Conservation (phyloP, 2,113 vertebrate genomes). For the Oreochromis niloticus region DNA sequence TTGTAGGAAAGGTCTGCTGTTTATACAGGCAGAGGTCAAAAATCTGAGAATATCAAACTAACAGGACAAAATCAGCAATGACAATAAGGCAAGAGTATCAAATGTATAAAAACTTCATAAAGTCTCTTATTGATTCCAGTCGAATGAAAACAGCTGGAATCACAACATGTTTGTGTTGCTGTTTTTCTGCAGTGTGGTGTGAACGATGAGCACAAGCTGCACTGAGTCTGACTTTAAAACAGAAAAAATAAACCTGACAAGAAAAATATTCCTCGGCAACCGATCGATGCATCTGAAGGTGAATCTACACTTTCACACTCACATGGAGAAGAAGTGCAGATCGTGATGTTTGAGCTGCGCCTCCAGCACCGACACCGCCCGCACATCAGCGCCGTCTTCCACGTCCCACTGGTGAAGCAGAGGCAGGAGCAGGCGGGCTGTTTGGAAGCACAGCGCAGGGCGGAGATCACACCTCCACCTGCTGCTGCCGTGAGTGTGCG, state of each 20-base stretch:
- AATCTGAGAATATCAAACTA: background rate
- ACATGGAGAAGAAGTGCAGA: background rate
- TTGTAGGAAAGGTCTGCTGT: background rate
- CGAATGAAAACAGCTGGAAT: background rate
- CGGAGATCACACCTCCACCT: background rate
- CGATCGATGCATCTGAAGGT: background rate
- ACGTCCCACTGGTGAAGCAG: background rate
- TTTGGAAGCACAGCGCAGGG: background rate
- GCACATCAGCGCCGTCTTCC: background rate
- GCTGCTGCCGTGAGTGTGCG: accelerated
- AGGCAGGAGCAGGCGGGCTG: background rate
- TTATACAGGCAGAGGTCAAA: background rate
- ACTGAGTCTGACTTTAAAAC: background rate
- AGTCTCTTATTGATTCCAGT: background rate
- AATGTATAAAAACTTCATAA: background rate
- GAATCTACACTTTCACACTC: background rate
- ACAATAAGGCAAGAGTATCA: background rate
- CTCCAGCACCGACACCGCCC: background rate
- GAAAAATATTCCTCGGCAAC: background rate
- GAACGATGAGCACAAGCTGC: accelerated
- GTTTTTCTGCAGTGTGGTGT: background rate
- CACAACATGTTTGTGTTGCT: background rate
- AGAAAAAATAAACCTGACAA: background rate
- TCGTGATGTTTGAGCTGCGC: background rate
- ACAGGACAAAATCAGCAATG: background rate